Percentiles rank a stretch among this genome's conserved stretches.
These are phyloP conservation scores for Astatotilapia flaviijosephi DNA, from an alignment of 2,113 vertebrate genomes.

Conservation along the genomic window DNA sequence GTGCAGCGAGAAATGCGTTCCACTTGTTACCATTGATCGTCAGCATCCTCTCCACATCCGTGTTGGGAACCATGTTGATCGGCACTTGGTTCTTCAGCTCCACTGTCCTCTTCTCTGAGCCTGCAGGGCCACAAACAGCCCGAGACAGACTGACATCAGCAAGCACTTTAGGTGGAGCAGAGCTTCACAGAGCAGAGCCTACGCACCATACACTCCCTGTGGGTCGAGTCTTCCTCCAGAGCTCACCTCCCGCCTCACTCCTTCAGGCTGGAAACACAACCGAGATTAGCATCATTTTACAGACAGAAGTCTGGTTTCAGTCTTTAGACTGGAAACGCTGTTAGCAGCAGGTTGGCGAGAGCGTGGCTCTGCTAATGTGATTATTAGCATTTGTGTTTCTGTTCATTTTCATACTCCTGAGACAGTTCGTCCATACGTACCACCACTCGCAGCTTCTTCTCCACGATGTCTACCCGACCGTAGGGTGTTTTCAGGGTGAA, in stretches of 20 bases:
- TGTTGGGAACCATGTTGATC: conserved; percentile 81
- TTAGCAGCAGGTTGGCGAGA: neutral
- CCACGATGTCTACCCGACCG: conserved; percentile 60
- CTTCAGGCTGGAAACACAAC: conserved; percentile 82
- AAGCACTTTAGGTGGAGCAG: neutral
- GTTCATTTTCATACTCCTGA: neutral
- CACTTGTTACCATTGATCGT: conserved; percentile 77
- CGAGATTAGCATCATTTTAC: neutral
- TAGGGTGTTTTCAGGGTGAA: conserved; percentile 69
- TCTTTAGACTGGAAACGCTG: neutral
- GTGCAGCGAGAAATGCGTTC: neutral
- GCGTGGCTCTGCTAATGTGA: neutral
- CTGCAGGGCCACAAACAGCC: conserved; percentile 29
- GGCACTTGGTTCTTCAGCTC: conserved; percentile 76
- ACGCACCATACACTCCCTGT: conserved; percentile 81
- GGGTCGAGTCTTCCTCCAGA: conserved; percentile 82
- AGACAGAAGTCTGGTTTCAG: neutral
- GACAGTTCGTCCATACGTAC: conserved; percentile 37
- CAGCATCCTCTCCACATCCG: conserved; percentile 72
- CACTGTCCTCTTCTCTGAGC: conserved; percentile 40
- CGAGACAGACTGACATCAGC: neutral
- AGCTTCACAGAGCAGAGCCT: too few relatives aligned
- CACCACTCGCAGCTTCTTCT: conserved; percentile 83
- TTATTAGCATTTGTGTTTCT: neutral
- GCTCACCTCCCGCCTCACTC: conserved; percentile 72